phyloP scores from a whole-genome alignment of 2,113 vertebrate species.

The Eulacestoma nigropectus region DNA sequence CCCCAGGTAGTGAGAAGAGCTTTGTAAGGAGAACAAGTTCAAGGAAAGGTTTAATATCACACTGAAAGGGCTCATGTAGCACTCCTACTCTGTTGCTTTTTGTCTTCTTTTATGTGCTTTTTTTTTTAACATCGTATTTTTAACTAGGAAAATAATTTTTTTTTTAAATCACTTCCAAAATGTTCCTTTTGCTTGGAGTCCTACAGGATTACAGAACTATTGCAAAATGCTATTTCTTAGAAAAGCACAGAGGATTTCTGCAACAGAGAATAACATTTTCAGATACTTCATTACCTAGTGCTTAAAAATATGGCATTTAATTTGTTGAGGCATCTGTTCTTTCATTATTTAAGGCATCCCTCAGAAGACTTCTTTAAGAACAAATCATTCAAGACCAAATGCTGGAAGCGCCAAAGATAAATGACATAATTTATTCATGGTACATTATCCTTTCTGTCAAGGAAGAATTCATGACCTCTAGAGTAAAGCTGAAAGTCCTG shows the following conservation, averaged over 20 bases:
- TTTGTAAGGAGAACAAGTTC: neutral
- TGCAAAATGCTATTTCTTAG: neutral
- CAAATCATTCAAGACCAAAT: neutral
- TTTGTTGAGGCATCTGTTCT: neutral
- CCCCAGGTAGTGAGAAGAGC: neutral
- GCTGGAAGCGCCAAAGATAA: neutral
- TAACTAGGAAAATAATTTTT: neutral
- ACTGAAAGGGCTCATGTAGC: neutral
- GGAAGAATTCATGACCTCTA: neutral
- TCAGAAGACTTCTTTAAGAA: neutral
- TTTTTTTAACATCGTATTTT: neutral
- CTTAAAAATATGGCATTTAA: neutral
- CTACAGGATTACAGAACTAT: neutral
- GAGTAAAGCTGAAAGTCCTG: neutral
- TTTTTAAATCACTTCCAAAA: neutral
- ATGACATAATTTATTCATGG: neutral
- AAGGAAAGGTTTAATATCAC: neutral
- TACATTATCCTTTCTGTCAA: neutral
- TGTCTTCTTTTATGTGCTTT: neutral
- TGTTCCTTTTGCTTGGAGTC: neutral
- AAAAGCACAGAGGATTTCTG: constrained; percentile 2
- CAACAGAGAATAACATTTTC: neutral
- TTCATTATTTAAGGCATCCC: neutral
- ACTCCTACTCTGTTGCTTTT: neutral
- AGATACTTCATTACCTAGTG: neutral